These are phyloP conservation scores for Andrena praecox DNA, from an alignment of 2,888 invertebrate genomes.

Conservation along the genomic window DNA sequence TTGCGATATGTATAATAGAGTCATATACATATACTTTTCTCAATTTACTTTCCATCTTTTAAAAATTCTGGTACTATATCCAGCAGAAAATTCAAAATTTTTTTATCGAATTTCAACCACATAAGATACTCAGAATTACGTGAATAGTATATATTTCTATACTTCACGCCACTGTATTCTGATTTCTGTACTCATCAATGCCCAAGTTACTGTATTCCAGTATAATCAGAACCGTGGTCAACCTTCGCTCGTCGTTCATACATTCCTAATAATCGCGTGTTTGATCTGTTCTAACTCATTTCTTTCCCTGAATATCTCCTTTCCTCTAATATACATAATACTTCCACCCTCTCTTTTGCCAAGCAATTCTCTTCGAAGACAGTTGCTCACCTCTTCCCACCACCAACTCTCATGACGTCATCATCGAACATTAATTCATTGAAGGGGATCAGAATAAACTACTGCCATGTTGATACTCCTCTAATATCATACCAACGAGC, in stretches of 20 bases:
- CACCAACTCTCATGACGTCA: slow-evolving; percentile 8
- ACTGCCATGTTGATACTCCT: slow-evolving; percentile 80
- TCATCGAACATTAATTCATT: slow-evolving; percentile 55
- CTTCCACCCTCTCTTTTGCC: not conserved
- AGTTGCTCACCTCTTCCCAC: not conserved
- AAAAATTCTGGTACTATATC: too few species aligned
- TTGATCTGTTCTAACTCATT: slow-evolving; percentile 81
- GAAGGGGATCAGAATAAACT: slow-evolving; percentile 66
- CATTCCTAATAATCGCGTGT: slow-evolving; percentile 76
- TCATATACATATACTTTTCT: too few species aligned
- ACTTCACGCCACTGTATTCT: not conserved
- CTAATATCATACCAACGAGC: slow-evolving; percentile 80
- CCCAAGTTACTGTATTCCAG: not conserved
- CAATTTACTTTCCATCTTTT: too few species aligned
- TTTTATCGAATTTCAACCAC: too few species aligned
- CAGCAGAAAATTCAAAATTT: too few species aligned
- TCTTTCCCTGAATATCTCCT: slow-evolving; percentile 73
- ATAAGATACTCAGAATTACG: too few species aligned
- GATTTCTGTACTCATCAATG: too few species aligned
- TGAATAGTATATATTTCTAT: too few species aligned
- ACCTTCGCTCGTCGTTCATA: slow-evolving; percentile 62
- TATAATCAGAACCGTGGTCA: not conserved
- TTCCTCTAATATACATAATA: not conserved
- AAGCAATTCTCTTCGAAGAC: not conserved
- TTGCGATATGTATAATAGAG: too few species aligned